Evolutionary conservation across 2,797 vertebrate species (phyloP), one percentile per base, ranked within the genome.

Genomic region (Crossoptilon crossoptilon): DNA sequence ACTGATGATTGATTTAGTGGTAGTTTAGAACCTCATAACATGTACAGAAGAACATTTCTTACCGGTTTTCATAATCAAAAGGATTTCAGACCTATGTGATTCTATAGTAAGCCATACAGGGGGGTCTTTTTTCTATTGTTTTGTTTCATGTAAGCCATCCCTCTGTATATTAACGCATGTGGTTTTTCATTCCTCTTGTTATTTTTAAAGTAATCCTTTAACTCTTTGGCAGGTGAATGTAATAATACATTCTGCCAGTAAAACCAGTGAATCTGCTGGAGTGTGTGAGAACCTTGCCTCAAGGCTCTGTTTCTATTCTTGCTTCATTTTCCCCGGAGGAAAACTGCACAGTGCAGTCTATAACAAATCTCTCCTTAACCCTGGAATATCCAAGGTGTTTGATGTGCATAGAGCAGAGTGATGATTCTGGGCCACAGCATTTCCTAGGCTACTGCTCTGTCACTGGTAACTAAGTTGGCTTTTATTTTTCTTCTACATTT

Each of bases 251-350:
- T 37, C 55, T 85, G 23, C 58, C 77, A 60, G 37, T 75, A 82
- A 94, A 96, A 75, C 46, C 24, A 2, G 4, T 79, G 56, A 78
- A 51, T 82, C 73, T 63, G 23, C 51, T 79, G 87, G 27, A 89
- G 49, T 63, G 27, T 82, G 53, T 59, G 56, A 89, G 75, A 90
- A 60, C n/a, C 44, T 95, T 73, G 66, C 76, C 87, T 74, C 55
- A 69, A 94, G 88, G 56, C 71, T 46, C 29, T 66, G 63, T 67
- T 95, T 96, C 84, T 93, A 86, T 94, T 94, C 51, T 27, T 94
- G 44, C 44, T 91, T 96, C 64, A 18, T 67, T 95, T 89, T 92
- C 91, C 74, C 80, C 78, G 27, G 64, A 91, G 73, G 84, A 88
- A 92, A 62, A 43, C 59, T 6, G 1, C 51, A 60, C 9, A 51